Evolutionary conservation across 1,140 invertebrate species (phyloP), one percentile per base, ranked within the genome.

Genomic region (Parapsyche elsis): DNA sequence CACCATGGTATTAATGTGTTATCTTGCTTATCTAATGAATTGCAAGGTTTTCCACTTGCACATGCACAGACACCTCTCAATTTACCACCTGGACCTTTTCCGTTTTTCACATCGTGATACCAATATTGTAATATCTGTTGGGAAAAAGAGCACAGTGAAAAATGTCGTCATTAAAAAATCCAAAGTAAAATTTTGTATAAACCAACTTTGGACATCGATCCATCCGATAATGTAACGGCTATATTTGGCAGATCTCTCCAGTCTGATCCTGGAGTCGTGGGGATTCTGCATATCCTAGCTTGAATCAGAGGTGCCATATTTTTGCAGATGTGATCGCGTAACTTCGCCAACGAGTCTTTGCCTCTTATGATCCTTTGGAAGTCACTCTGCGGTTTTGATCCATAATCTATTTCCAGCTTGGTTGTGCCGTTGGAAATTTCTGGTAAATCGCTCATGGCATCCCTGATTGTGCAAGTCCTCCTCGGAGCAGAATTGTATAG

Each of bases 1-100:
- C 95, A 97, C 96, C 96, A 97, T 0, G 96, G 96, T 74, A 97
- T 95, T 45, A 97, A 86, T 0, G 96, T 97, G 86, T 95, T 94
- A 85, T 93, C 93, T 88, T 97, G 96, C 71, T 92, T 91, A 86
- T 95, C 94, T 81, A 88, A 86, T 0, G 94, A 90, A 85, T 94
- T 92, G 87, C 95, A 97, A 0, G 89, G 14, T 16, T 86, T 89
- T 5, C 91, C 92, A 14, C 84, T 87, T 0, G 92, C 92, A 88
- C 96, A 97, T 10, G 89, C 88, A 86, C 96, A 97, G 45, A 97
- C 95, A 23, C 95, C 96, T 80, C 94, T 89, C 78, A 93, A 86
- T 7, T 88, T 88, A 12, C 93, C 93, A 10, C 79, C 89, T 86
- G 85, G 45, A 0, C 87, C 87, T 0, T 86, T 86, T 4, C 93